Percentiles rank a stretch among this genome's conserved stretches.
Evolutionary conservation across 2,113 vertebrate species (phyloP).

Genomic region (Spea bombifrons): DNA sequence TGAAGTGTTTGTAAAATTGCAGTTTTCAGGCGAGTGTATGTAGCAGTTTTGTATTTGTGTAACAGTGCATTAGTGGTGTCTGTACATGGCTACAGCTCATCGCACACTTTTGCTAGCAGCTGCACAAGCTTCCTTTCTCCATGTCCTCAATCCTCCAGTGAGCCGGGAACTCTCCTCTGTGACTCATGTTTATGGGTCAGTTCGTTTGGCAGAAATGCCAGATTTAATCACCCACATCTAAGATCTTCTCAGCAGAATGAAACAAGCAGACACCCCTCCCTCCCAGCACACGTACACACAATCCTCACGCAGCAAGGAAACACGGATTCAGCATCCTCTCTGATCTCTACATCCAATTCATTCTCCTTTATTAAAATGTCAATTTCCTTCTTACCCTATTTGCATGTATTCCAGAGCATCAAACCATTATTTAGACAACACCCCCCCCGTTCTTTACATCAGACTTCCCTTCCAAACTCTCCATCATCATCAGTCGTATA

Average conservation of each 20-base stretch:
- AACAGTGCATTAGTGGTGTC: not conserved
- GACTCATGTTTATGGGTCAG: constrained; percentile 48
- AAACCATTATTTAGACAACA: not conserved
- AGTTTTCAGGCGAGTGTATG: not conserved
- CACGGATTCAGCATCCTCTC: constrained; percentile 10
- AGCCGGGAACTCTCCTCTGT: constrained; percentile 44
- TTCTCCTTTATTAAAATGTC: not conserved
- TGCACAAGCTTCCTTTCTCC: constrained; percentile 25
- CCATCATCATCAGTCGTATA: no score
- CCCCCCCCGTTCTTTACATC: not conserved
- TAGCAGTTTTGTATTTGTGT: not conserved
- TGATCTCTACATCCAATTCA: constrained; percentile 14
- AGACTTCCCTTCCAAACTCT: no score
- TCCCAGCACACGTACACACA: constrained; percentile 26
- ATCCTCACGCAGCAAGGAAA: constrained; percentile 32
- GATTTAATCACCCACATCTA: constrained; percentile 49
- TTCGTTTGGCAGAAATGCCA: constrained; percentile 48
- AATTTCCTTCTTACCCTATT: not conserved
- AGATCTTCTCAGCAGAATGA: constrained; percentile 41
- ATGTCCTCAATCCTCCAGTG: constrained; percentile 38
- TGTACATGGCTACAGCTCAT: constrained; percentile 21
- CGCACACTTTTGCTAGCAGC: constrained; percentile 15
- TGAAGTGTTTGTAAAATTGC: no score
- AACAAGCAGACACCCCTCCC: constrained; percentile 30
- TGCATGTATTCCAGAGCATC: not conserved